A percentile compares a stretch with the other conserved stretches of the same genome.
Conservation (phyloP, 1,140 invertebrate genomes). For the Probaryconus sp. region DNA sequence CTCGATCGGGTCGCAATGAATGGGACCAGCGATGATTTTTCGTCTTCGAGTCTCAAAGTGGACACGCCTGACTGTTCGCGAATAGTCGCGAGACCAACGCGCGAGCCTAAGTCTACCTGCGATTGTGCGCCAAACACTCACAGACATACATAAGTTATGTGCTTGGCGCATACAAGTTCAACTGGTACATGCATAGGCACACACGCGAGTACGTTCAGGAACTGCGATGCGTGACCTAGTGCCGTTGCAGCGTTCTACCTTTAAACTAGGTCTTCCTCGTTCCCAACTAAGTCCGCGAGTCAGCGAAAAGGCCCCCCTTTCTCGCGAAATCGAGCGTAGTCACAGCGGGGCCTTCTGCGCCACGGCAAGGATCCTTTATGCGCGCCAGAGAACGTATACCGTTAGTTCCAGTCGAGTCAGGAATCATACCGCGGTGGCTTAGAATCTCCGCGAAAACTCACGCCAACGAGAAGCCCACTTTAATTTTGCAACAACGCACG, state of each 20-base stretch:
- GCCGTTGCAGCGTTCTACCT: constrained; percentile 76
- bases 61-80: constrained; percentile 41
- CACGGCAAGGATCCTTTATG: constrained; percentile 52
- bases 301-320: constrained; percentile 59
- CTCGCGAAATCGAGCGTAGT: constrained; percentile 55
- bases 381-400: constrained; percentile 47
- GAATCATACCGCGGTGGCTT: constrained; percentile 33
- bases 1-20: constrained; percentile 36
- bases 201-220: constrained; percentile 69
- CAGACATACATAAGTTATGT: constrained; percentile 46
- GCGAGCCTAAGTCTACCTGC: background rate
- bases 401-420: constrained; percentile 45
- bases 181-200: constrained; percentile 26
- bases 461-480: too few relatives aligned
- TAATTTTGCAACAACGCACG: too few relatives aligned
- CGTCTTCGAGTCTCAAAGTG: constrained; percentile 12
- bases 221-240: constrained; percentile 78
- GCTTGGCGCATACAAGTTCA: constrained; percentile 9
- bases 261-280: constrained; percentile 77
- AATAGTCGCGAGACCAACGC: too few relatives aligned
- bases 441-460: constrained; percentile 43
- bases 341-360: constrained; percentile 23
- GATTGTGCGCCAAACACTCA: background rate
- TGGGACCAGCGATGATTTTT: constrained; percentile 36
- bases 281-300: constrained; percentile 72